Percentiles rank a stretch among this genome's conserved stretches.
These are phyloP conservation scores for Drusus annulatus DNA, from an alignment of 1,140 invertebrate genomes.

Conservation along the genomic window DNA sequence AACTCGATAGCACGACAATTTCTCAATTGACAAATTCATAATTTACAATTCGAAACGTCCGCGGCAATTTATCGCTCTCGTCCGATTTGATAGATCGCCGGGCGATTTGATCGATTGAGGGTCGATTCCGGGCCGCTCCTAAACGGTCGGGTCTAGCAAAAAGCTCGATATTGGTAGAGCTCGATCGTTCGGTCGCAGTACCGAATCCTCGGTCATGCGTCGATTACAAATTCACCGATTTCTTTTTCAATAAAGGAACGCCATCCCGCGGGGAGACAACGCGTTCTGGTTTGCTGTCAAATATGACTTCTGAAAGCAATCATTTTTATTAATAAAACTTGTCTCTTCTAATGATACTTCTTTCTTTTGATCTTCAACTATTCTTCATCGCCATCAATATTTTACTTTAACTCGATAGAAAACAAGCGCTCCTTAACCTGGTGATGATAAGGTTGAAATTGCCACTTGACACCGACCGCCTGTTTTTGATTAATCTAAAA, in stretches of 20 bases:
- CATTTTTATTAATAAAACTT: background rate
- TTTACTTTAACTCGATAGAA: too few relatives aligned
- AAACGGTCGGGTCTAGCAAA: slow-evolving; percentile 38
- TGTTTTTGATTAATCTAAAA: too few relatives aligned
- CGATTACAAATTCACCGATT: slow-evolving; percentile 53
- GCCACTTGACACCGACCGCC: too few relatives aligned
- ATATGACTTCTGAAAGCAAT: slow-evolving; percentile 10
- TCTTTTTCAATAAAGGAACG: slow-evolving; percentile 46
- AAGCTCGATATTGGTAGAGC: slow-evolving; percentile 35
- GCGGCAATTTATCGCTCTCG: slow-evolving; percentile 30
- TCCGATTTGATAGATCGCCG: slow-evolving; percentile 47
- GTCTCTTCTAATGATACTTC: background rate
- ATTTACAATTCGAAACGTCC: slow-evolving; percentile 39
- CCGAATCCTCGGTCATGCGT: slow-evolving; percentile 46
- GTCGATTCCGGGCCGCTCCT: background rate
- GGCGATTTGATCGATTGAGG: slow-evolving; percentile 30
- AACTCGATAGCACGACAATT: slow-evolving; percentile 23
- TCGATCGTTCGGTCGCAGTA: slow-evolving; percentile 41
- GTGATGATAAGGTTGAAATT: too few relatives aligned
- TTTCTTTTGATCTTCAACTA: too few relatives aligned
- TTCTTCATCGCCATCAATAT: too few relatives aligned
- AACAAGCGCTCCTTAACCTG: too few relatives aligned
- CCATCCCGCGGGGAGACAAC: slow-evolving; percentile 46
- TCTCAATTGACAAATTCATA: slow-evolving; percentile 46
- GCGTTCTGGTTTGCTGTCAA: slow-evolving; percentile 43